These are phyloP conservation scores for Semicossyphus pulcher DNA, from an alignment of 2,113 vertebrate species.

Conservation along the genomic window DNA sequence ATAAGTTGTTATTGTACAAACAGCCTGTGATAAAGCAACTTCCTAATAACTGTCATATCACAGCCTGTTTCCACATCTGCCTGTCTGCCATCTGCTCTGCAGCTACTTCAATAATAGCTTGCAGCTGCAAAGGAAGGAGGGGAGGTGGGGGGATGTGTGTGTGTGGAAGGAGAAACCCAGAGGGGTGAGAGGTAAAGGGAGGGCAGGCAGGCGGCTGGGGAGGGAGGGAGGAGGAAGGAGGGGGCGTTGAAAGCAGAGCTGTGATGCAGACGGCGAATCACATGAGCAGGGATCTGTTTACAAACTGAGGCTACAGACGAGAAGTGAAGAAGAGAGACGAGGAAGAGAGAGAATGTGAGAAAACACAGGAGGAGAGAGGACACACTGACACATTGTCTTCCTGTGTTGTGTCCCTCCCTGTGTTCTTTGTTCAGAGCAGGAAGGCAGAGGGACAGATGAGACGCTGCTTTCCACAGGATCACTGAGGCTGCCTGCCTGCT, in stretches of 20 bases:
- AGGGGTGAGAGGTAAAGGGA: slow-evolving; percentile 50
- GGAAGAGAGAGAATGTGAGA: slow-evolving; percentile 48
- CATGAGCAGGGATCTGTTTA: slow-evolving; percentile 86
- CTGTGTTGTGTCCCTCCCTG: slow-evolving; percentile 23
- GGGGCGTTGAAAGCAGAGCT: slow-evolving; percentile 77
- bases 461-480: slow-evolving; percentile 45
- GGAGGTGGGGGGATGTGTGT: background rate
- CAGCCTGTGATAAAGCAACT: slow-evolving; percentile 1
- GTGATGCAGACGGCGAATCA: slow-evolving; percentile 82
- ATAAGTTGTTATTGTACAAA: background rate
- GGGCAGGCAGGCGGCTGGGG: slow-evolving; percentile 20
- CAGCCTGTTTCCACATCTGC: slow-evolving; percentile 35
- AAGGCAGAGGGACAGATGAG: slow-evolving; percentile 59
- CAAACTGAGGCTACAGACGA: slow-evolving; percentile 76
- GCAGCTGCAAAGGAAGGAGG: slow-evolving; percentile 69
- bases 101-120: slow-evolving; percentile 73
- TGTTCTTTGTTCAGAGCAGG: slow-evolving; percentile 44
- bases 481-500: slow-evolving; percentile 61
- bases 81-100: slow-evolving; percentile 67
- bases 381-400: slow-evolving; percentile 26
- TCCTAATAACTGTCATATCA: slow-evolving; percentile 7
- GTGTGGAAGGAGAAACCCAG: slow-evolving; percentile 45
- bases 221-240: slow-evolving; percentile 36
- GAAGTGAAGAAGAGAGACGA: slow-evolving; percentile 54
- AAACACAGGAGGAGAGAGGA: slow-evolving; percentile 21